phyloP scores from a whole-genome alignment of 2,797 vertebrate genomes.

The Mus minutoides region DNA sequence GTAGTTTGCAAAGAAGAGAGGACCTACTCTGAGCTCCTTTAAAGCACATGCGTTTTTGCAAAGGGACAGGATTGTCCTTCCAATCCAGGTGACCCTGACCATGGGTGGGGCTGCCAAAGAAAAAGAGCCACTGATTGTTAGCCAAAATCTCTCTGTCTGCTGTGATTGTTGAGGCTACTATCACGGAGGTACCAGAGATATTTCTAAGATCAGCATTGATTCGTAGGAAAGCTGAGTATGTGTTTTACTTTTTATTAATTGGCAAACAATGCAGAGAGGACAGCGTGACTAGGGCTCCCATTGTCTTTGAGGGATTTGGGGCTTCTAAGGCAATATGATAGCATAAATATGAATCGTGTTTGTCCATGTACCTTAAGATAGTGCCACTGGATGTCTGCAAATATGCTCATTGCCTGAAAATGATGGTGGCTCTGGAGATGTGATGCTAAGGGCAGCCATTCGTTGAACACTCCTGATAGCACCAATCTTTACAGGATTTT shows the following conservation, averaged over 20 bases:
- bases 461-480: background rate
- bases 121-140: background rate
- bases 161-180: background rate
- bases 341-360: background rate
- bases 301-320: background rate
- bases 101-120: background rate
- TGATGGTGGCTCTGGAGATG: background rate
- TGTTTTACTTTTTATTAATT: background rate
- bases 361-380: background rate
- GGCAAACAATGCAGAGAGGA: background rate
- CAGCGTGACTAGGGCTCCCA: background rate
- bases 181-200: background rate
- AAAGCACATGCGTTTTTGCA: background rate
- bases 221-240: background rate
- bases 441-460: background rate
- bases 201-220: background rate
- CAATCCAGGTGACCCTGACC: background rate
- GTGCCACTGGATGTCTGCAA: background rate
- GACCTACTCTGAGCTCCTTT: background rate
- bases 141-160: background rate
- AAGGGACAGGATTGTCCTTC: background rate
- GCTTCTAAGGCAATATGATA: background rate
- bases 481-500: background rate
- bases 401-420: background rate
- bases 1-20: background rate